These are phyloP conservation scores for Ciconia boyciana DNA, from an alignment of 2,113 vertebrate genomes.

Conservation along the genomic window DNA sequence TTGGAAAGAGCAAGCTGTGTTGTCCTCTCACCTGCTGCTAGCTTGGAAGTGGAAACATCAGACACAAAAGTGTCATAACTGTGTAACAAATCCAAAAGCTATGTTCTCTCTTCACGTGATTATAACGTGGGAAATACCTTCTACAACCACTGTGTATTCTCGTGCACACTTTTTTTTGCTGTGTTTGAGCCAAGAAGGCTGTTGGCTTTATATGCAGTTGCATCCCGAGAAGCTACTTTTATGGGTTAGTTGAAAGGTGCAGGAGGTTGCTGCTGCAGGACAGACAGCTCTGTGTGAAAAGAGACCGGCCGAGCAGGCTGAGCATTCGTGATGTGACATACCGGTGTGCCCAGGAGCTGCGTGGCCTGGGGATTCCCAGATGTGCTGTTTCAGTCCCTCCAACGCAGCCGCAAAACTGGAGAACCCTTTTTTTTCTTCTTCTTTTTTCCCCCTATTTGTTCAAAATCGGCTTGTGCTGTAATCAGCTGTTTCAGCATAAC, in stretches of 20 bases:
- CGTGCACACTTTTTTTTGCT: background rate
- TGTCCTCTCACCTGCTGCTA: slow-evolving; percentile 3
- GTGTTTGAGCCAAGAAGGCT: background rate
- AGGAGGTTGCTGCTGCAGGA: background rate
- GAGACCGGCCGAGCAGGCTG: background rate
- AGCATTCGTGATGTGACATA: accelerated
- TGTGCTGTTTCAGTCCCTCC: background rate
- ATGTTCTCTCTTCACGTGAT: background rate
- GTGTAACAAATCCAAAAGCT: too few relatives aligned
- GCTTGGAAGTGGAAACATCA: background rate
- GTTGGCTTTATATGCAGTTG: background rate
- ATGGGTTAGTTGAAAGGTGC: background rate
- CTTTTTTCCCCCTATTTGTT: accelerated
- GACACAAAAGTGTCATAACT: background rate
- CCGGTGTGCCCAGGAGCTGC: background rate
- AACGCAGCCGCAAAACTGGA: background rate
- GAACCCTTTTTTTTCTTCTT: background rate
- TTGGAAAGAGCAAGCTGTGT: background rate
- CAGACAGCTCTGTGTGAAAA: background rate
- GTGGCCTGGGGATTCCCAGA: background rate
- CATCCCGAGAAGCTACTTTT: background rate
- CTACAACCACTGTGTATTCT: background rate
- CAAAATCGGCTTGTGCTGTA: background rate
- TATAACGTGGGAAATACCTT: background rate
- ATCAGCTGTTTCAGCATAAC: background rate